Base-by-base conservation (phyloP, 2,888 invertebrate genomes). In the Chrysomela aeneicollis region DNA sequence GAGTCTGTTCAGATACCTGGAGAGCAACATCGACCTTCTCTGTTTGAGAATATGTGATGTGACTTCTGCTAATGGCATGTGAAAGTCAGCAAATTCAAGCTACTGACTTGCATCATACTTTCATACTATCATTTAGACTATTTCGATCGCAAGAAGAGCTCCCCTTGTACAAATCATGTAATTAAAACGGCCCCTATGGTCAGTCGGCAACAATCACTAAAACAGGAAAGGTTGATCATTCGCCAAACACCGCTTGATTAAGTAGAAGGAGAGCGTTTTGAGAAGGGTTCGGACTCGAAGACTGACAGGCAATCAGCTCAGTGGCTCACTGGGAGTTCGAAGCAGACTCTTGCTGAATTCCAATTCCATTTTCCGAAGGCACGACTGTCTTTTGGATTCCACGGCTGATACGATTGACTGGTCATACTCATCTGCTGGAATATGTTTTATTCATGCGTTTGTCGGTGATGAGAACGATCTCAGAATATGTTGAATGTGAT, bases 271-370 rank as follows among this genome's bases (percentile, higher is more conserved):
- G 73, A 73, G 73, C 73, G 70, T 69, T 76, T 79, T 80, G 80
- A 81, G 79, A 79, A 81, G 80, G 80, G 79, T 80, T 78, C 74
- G 76, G 76, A 73, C 74, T 71, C 71, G 75, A 70, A 81, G 82
- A 82, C 82, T 82, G 82, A 82, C 82, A 83, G 82, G 82, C 82
- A 83, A 82, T 82, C 82, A 80, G 79, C 79, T 79, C 81, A 78
- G 77, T 78, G 78, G 79, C 80, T 81, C 79, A 76, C 77, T 76
- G 79, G 79, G 81, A 80, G 78, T 79, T 80, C 76, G 77, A 74
- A 72, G 69, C 72, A 76, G 80, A 82, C 81, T 78, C 80, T 78
- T 79, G 79, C 79, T 79, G 82, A 82, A 82, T 82, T 78, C 80
- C 80, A 82, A 82, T 81, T 79, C 76, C 73, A 66, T 46, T 18